Evolutionary conservation across 2,113 vertebrate genomes (phyloP), one percentile per base, ranked within the genome.

Genomic region (Vulpes ferrilata): DNA sequence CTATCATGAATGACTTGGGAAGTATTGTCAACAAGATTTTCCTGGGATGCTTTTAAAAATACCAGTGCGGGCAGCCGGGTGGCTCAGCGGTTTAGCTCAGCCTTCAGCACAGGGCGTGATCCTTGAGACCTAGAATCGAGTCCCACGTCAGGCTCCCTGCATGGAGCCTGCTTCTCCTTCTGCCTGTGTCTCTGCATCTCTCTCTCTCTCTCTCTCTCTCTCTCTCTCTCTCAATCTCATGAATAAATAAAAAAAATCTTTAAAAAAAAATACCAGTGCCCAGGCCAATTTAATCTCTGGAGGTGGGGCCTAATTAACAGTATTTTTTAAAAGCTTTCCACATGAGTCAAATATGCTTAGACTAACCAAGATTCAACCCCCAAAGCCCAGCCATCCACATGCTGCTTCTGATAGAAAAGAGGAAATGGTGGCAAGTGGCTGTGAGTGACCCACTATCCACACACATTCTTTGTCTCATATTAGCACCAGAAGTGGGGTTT

Each of bases 11-110:
- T 80, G 79, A 83, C 67, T 97, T 86, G 71, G 12, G 71, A 51
- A 95, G 55, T 79, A 65, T 78, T 93, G 60, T 90, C 87, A 83
- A 69, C 69, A 84, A 93, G 60, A 80, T 86, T 65, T 88, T 90
- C 69, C 74, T 74, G 59, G 43, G 62, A 19, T 81, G 69, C 35
- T 86, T 90, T 90, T 27, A 76, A 69, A 94, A 43, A 43, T 43
- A 43, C 43, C 43, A 43, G 43, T 43, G 43, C 7, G 6, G 43
- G 43, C 43, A 43, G 43, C 43, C 6, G 43, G 43, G 43, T 43
- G 43, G 43, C 43, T 43, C 43, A 43, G 43, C 43, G 7, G 43
- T 43, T 43, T 43, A 43, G 43, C 1, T 5, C 43, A 43, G 43
- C 43, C 43, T 43, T 43, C 43, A 43, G 43, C 43, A 6, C 43